Evolutionary conservation across 2,113 vertebrate species (phyloP).

Genomic region (Pseudopipra pipra): DNA sequence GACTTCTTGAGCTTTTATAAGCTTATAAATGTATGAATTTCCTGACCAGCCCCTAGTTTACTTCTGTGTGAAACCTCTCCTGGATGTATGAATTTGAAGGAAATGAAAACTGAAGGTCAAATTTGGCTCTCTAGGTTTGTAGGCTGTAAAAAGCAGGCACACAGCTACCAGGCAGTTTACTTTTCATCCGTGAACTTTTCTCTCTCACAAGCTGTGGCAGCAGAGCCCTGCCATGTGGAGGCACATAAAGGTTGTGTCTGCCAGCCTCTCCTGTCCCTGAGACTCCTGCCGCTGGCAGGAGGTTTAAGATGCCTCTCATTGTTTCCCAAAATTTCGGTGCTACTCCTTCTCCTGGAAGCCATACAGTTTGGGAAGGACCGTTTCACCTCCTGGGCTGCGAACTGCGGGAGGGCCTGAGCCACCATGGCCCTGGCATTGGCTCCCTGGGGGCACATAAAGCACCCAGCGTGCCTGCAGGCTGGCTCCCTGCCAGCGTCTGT

Average conservation of each 20-base stretch:
- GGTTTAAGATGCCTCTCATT: neutral
- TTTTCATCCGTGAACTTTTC: neutral
- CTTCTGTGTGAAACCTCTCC: neutral
- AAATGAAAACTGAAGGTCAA: neutral
- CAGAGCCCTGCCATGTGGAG: neutral
- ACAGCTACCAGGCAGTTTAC: neutral
- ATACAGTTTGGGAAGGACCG: neutral
- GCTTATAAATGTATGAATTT: neutral
- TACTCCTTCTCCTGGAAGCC: neutral
- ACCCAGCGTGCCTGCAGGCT: neutral
- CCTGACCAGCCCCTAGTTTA: neutral
- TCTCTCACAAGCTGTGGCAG: neutral
- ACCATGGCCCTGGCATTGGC: neutral
- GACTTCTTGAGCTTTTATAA: neutral
- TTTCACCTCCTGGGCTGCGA: neutral
- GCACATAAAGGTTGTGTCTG: neutral
- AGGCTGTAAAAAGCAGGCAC: neutral
- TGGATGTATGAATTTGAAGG: neutral
- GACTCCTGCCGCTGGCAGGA: fast-evolving
- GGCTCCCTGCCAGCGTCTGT: neutral
- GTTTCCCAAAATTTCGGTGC: neutral
- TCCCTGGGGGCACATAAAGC: neutral
- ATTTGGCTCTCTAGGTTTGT: neutral
- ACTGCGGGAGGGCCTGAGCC: neutral
- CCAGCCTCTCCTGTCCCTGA: neutral